phyloP scores from a whole-genome alignment of 1,140 invertebrate genomes.

The Frieseomelitta varia region DNA sequence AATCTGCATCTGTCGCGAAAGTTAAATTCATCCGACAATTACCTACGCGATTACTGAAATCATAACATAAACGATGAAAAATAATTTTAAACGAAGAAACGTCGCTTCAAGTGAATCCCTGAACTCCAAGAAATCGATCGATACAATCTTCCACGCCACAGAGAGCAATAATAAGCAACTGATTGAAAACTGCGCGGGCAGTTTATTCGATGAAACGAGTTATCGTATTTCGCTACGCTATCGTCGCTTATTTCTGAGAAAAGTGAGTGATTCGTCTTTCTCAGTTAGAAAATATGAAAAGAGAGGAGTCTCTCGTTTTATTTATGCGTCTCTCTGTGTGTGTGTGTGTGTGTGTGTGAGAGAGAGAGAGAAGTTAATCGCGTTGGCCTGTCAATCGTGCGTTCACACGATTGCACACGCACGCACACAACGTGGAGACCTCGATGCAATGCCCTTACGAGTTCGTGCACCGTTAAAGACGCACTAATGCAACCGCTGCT shows the following conservation, averaged over 20 bases:
- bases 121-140: too few species aligned
- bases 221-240: not conserved
- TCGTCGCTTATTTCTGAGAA: not conserved
- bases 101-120: too few species aligned
- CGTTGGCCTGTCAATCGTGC: conserved; percentile 72
- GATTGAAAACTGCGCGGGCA: too few species aligned
- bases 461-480: conserved; percentile 56
- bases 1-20: too few species aligned
- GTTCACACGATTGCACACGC: conserved; percentile 4
- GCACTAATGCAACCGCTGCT: conserved; percentile 53
- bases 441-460: conserved; percentile 64
- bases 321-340: too few species aligned
- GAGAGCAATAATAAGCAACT: too few species aligned
- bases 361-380: conserved; percentile 64
- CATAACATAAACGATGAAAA: too few species aligned
- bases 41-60: too few species aligned
- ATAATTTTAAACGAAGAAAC: too few species aligned
- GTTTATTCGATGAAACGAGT: not conserved
- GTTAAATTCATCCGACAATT: too few species aligned
- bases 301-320: not conserved
- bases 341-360: not conserved
- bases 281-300: not conserved
- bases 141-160: too few species aligned
- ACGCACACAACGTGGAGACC: conserved; percentile 15
- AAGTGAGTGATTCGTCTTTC: not conserved